Evolutionary conservation across 2,113 vertebrate genomes (phyloP), one percentile per base, ranked within the genome.

Genomic region (Amazona vittata): DNA sequence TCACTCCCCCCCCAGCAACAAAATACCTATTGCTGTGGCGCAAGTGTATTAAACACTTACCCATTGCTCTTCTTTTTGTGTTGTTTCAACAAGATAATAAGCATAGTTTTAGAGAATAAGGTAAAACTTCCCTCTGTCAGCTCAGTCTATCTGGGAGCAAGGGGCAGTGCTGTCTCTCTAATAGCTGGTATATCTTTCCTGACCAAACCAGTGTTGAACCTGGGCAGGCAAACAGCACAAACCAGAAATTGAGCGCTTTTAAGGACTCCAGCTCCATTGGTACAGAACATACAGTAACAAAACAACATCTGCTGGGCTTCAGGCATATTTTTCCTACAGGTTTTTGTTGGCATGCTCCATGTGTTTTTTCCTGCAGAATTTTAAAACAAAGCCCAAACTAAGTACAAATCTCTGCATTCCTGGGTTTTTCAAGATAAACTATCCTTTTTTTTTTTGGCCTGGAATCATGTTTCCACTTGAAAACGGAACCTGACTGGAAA

Each of bases 351-450:
- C 89, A 79, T 62, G 53, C 35, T 62, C 83, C 64, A 35, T 39
- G n/a, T 41, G 78, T 71, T 90, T 95, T 96, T 96, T 94, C 90
- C 85, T 90, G 77, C 47, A 86, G 83, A 93, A 83, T 94, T 90
- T 88, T 86, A 90, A 97, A 96, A 90, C 93, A 91, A 96, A 94
- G 82, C 53, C 79, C 83, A 71, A 95, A 91, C 69, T 85, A 73
- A 81, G 53, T 87, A 97, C 47, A 95, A 92, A 95, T 95, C 75
- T 70, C 83, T 17, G 24, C 81, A 89, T 82, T 96, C 92, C 84
- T 83, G 68, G n/a, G 67, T 39, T 65, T 63, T 96, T 96, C 82
- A 85, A 96, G 92, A 97, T 93, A 96, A 97, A 97, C 87, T 50
- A 57, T 64, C 50, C 47, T 31, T n/a, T 73, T 74, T 43, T 43